phyloP scores from a whole-genome alignment of 2,797 vertebrate species.

The Eulemur mongoz region DNA sequence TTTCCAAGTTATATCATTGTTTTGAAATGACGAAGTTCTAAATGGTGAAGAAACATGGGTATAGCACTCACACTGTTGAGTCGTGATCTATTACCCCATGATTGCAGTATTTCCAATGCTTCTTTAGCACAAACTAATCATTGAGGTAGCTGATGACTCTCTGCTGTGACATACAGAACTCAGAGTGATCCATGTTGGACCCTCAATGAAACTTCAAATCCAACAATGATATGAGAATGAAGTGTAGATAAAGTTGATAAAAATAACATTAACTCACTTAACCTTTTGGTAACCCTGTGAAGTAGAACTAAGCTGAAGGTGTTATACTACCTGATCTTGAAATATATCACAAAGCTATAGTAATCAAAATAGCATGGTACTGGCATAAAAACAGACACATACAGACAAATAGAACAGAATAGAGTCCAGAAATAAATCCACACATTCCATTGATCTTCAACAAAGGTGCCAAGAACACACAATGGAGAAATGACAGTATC shows the following conservation, averaged over 20 bases:
- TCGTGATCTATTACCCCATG: neutral
- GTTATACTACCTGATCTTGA: neutral
- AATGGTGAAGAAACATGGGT: neutral
- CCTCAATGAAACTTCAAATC: neutral
- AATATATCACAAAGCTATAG: neutral
- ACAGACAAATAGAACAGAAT: neutral
- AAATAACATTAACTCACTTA: constrained; percentile 6
- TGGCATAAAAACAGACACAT: neutral
- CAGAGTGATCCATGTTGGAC: neutral
- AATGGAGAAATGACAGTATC: neutral
- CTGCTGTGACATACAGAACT: neutral
- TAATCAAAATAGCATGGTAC: neutral
- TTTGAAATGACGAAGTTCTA: constrained; percentile 39
- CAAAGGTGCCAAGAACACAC: neutral
- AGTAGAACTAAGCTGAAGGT: neutral
- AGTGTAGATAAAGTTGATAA: neutral
- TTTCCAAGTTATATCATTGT: constrained; percentile 27
- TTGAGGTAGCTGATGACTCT: neutral
- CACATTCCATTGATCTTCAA: neutral
- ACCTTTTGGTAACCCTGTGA: neutral
- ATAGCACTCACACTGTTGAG: neutral
- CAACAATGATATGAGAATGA: neutral
- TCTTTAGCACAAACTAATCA: neutral
- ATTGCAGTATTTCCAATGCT: neutral
- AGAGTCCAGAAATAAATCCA: neutral